Base-by-base conservation (phyloP, 1,140 invertebrate genomes). In the Heliothis subflexa region DNA sequence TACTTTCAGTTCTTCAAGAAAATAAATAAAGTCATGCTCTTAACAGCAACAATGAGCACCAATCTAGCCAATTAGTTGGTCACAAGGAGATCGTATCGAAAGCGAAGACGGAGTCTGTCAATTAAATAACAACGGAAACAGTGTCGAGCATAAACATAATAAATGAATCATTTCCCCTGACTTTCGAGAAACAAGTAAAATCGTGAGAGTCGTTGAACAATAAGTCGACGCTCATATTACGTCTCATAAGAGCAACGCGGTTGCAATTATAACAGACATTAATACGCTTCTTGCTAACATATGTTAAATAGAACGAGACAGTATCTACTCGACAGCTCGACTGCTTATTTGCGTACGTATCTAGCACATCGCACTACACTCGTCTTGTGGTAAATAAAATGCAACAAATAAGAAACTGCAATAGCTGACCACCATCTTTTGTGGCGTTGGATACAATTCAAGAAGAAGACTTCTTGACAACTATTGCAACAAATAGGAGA, bases 111-210 rank as follows among this genome's bases (percentile, higher is more conserved):
- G 28, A 49, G 55, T 64, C 59, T 50, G 52, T 79, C 64, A 79
- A 82, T 82, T 76, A 66, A 52, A 47, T 50, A 75, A 68, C 18
- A 78, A 49, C 78, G 78, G 80, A 81, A 84, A 68, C 70, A 49
- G 54, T 78, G 59, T 73, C 13, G 47, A 70, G 33, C 66, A 49
- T 52, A 78, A 77, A 84, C 72, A 78, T 76, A 74, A 81, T 54
- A 81, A 83, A 84, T 82, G 74, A 82, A 82, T 83, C 77, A 86
- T 86, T 86, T 88, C 84, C 82, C 85, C 70, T 40, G 57, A 86
- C 89, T 91, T 91, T 91, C 89, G 84, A 86, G 84, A 85, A 81
- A 78, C 78, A 79, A 87, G 89, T 91, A 91, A 91, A 91, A 91
- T 84, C 89, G 89, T 91, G 89, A 79, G 89, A 91, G 70, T 73